phyloP scores from a whole-genome alignment of 2,797 vertebrate species.

The Esox lucius region DNA sequence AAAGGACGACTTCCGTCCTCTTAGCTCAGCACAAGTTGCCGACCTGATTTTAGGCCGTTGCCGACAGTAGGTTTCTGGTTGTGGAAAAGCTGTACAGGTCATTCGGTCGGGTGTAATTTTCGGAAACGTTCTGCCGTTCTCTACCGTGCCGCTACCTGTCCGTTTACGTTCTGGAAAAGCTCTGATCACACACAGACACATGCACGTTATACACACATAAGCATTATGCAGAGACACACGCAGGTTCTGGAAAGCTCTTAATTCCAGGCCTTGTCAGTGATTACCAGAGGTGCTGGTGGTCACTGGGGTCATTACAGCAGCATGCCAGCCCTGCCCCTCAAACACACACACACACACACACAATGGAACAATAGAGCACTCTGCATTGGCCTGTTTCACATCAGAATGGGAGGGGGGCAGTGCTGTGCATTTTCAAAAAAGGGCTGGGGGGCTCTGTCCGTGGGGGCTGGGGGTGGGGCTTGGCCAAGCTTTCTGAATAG shows the following conservation, averaged over 20 bases:
- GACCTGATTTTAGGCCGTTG: too few species aligned
- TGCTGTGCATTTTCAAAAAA: not conserved
- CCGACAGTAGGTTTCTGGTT: too few species aligned
- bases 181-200: too few species aligned
- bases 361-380: constrained; percentile 42
- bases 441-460: too few species aligned
- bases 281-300: constrained; percentile 31
- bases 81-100: too few species aligned
- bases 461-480: not conserved
- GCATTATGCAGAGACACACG: not conserved
- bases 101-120: too few species aligned
- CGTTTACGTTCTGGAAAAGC: constrained; percentile 43
- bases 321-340: constrained; percentile 23
- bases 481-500: not conserved
- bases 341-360: too few species aligned
- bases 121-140: too few species aligned
- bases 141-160: too few species aligned
- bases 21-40: too few species aligned
- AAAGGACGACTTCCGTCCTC: too few species aligned
- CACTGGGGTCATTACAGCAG: constrained; percentile 38
- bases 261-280: constrained; percentile 27
- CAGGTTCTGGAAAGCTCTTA: constrained; percentile 54
- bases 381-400: not conserved
- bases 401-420: too few species aligned
- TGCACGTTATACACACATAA: constrained; percentile 8